Evolutionary conservation across 35 echinoderm and acorn worm genomes (phyloP).

Genomic region (Eucidaris tribuloides): DNA sequence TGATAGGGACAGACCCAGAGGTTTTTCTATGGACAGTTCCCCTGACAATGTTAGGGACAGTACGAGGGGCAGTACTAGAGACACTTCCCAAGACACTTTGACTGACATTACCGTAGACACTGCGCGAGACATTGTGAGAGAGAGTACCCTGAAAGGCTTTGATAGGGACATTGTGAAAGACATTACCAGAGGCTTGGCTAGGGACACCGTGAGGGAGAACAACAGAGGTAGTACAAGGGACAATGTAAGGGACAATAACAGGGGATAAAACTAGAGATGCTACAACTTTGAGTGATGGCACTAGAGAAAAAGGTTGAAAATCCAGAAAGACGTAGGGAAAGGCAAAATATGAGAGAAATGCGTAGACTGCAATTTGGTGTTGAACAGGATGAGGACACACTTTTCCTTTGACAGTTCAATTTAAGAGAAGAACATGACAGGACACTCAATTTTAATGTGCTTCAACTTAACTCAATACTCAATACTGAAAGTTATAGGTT

Average conservation of each 20-base stretch:
- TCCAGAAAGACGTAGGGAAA: too few relatives aligned
- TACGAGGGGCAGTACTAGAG: background rate
- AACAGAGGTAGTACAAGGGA: background rate
- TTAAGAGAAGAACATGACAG: too few relatives aligned
- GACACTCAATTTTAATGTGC: too few relatives aligned
- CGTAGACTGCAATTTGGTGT: background rate
- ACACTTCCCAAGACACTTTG: background rate
- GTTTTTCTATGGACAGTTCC: background rate
- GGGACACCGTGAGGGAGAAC: background rate
- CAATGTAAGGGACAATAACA: background rate
- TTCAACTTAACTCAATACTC: too few relatives aligned
- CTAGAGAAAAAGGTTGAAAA: too few relatives aligned
- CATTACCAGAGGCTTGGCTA: background rate
- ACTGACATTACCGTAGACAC: background rate
- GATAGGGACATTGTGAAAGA: background rate
- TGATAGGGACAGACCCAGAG: background rate
- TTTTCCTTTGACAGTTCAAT: too few relatives aligned
- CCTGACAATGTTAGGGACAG: background rate
- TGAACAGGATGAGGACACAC: background rate
- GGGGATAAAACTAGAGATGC: background rate
- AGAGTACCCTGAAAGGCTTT: background rate
- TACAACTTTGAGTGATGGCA: too few relatives aligned
- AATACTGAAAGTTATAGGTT: too few relatives aligned
- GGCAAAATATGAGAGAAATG: constrained; percentile 4
- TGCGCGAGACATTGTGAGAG: too few relatives aligned